Evolutionary conservation across 1,140 invertebrate genomes (phyloP).

Genomic region (Thrips palmi): DNA sequence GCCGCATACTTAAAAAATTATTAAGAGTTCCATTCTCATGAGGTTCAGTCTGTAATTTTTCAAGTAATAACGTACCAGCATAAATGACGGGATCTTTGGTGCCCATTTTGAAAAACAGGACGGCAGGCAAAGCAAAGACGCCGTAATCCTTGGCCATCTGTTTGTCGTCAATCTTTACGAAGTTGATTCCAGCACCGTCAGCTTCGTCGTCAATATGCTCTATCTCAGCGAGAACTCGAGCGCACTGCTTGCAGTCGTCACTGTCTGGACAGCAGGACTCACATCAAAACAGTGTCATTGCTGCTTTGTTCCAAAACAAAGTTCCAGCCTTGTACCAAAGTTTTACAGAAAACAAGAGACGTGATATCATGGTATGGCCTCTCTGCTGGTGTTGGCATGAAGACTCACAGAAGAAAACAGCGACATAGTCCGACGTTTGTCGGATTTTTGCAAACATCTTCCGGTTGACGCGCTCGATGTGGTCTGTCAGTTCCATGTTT

Average conservation of each 20-base stretch:
- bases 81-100: conserved; percentile 85
- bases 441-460: conserved; percentile 89
- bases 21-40: neutral
- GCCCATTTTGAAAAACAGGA: conserved; percentile 74
- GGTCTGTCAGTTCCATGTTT: conserved; percentile 86
- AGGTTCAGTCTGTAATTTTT: neutral
- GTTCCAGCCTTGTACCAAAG: conserved; percentile 7
- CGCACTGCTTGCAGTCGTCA: conserved; percentile 86
- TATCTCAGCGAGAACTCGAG: conserved; percentile 67
- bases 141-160: conserved; percentile 70
- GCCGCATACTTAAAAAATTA: neutral
- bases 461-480: conserved; percentile 79
- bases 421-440: conserved; percentile 79
- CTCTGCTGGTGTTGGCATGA: neutral
- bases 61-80: conserved; percentile 57
- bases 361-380: no score
- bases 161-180: conserved; percentile 81
- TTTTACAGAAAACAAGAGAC: neutral
- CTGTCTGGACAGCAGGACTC: conserved; percentile 47
- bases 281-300: neutral
- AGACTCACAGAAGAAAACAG: conserved; percentile 87
- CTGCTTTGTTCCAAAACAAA: neutral
- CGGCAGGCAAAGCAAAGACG: conserved; percentile 72
- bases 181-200: conserved; percentile 80
- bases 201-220: conserved; percentile 89